Conservation (phyloP, 2,113 vertebrate species). For the Anhinga anhinga region DNA sequence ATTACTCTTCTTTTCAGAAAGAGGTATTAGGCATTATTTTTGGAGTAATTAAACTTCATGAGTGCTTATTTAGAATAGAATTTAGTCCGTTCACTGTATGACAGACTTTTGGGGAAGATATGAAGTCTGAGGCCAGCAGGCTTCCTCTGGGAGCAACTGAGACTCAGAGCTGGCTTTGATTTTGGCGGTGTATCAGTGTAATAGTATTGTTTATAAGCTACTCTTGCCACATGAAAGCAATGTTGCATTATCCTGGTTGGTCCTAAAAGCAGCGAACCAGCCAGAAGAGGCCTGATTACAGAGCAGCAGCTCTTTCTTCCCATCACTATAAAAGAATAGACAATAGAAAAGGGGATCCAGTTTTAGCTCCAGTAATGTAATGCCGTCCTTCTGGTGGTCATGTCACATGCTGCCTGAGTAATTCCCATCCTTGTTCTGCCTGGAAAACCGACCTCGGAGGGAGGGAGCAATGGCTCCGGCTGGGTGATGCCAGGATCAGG, state of each 20-base stretch:
- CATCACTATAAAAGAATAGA: constrained; percentile 47
- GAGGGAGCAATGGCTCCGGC: not conserved
- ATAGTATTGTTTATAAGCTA: not conserved
- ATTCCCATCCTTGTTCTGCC: constrained; percentile 19
- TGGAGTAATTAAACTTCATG: not conserved
- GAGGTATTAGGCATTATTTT: not conserved
- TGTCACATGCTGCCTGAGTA: constrained; percentile 25
- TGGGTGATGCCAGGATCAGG: not conserved
- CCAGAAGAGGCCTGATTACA: constrained; percentile 34
- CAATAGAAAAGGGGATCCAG: not conserved
- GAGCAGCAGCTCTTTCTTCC: constrained; percentile 21
- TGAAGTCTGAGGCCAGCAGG: not conserved
- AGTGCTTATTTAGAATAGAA: not conserved
- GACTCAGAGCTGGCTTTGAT: constrained; percentile 21
- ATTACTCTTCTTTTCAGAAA: not conserved
- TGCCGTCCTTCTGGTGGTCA: constrained; percentile 33
- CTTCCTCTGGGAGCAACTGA: not conserved
- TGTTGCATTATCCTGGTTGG: not conserved
- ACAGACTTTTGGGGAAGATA: not conserved
- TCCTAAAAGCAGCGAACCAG: not conserved
- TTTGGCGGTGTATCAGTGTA: not conserved
- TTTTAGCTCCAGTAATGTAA: constrained; percentile 21
- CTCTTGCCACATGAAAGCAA: constrained; percentile 43
- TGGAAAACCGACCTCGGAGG: not conserved
- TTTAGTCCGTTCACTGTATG: accelerated